Evolutionary conservation across 2,113 vertebrate genomes (phyloP), one percentile per base, ranked within the genome.

Genomic region (Tilapia sparmanii): DNA sequence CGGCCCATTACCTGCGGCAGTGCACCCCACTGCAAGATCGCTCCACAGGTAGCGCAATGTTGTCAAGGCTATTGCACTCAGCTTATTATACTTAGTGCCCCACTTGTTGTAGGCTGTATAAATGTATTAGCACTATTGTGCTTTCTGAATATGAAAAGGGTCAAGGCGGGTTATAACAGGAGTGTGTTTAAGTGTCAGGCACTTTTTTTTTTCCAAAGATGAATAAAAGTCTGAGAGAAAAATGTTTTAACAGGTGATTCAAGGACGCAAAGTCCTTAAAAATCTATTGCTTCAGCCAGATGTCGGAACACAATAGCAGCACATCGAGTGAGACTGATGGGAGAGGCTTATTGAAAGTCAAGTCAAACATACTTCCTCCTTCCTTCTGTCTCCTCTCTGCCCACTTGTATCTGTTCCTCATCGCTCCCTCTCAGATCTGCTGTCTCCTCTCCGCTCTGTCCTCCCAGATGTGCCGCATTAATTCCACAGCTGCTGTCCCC

Each of bases 391-490:
- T 85, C 59, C 84, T 86, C 11, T 87, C 82, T 66, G 45, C 87
- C 89, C 63, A 3, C 76, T 88, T 81, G 84, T 76, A 80, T 90
- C 87, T 87, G 82, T 89, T 85, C 87, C 79, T 91, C 89, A 45
- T 76, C 88, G 7, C 82, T 88, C 78, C 80, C 85, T 90, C 84
- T 89, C 83, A 10, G 78, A 78, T 55, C 79, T 61, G 57, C 88
- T 76, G 87, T 90, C 89, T 84, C 33, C 55, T 50, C 86, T 76
- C 82, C 35, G 79, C 91, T 91, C 92, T 61, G 73, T 95, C 89
- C 91, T 93, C 93, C 95, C 95, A 95, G 95, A 95, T 95, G 93
- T 95, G 94, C 92, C 42, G 86, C 94, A 96, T 95, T 96, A 95
- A 96, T 94, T 95, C 94, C 94, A 94, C 95, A 96, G 93, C 94